Conservation (phyloP, 2,888 invertebrate species). For the Diaprepes abbreviatus region DNA sequence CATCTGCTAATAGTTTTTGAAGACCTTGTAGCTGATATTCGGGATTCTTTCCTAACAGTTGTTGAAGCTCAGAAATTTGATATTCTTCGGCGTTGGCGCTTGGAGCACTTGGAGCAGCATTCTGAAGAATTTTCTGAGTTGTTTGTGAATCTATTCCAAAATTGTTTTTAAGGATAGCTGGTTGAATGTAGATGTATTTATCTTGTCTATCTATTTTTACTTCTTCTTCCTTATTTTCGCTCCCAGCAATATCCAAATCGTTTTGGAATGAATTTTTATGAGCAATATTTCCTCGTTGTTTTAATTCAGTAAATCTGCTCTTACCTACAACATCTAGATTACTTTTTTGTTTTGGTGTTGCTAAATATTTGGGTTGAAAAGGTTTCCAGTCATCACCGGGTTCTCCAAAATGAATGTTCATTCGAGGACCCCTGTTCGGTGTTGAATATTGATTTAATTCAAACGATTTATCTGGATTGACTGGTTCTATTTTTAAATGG, state of each 20-base stretch:
- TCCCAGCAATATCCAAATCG: constrained; percentile 48
- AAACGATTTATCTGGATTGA: constrained; percentile 7
- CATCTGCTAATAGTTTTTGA: constrained; percentile 62
- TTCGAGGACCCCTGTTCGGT: not conserved
- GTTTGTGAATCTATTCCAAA: constrained; percentile 41
- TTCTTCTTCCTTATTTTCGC: constrained; percentile 46
- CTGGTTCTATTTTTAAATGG: constrained; percentile 23
- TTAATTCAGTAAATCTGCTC: not conserved
- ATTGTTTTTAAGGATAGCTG: constrained; percentile 49
- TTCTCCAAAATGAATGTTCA: constrained; percentile 7
- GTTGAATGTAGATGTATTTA: constrained; percentile 54
- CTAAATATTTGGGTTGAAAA: constrained; percentile 29
- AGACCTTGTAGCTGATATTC: constrained; percentile 70
- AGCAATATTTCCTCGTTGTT: not conserved
- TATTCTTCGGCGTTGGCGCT: constrained; percentile 28
- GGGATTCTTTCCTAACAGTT: constrained; percentile 69
- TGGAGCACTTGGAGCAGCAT: constrained; percentile 27
- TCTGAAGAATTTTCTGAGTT: constrained; percentile 42
- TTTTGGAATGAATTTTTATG: constrained; percentile 16
- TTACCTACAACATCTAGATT: not conserved
- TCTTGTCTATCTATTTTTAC: constrained; percentile 19
- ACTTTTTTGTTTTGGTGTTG: not conserved
- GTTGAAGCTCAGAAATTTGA: constrained; percentile 67
- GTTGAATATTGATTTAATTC: not conserved
- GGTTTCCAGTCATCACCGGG: constrained; percentile 42